Base-by-base conservation (phyloP, 1,140 invertebrate species). In the Bombus soroeensis region DNA sequence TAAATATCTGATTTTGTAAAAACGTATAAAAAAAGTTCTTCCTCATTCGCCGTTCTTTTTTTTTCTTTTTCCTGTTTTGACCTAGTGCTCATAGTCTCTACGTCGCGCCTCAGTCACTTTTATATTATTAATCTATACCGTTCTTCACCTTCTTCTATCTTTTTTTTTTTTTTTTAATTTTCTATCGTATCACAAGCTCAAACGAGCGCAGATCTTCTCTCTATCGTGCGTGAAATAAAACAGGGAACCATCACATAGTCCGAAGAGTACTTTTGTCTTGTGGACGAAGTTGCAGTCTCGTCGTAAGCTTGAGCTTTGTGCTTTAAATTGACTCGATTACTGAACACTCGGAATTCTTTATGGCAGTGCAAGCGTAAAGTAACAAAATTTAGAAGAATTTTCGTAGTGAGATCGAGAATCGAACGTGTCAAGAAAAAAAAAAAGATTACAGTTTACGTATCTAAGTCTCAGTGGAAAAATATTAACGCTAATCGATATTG, bases 81-180 rank as follows among this genome's bases (percentile, higher is more conserved):
- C 81, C 62, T 83, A 66, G 8, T 53, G 41, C 81, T 77, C 81
- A 76, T 68, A 76, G 72, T 37, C 32, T 64, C 32, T 75, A n/a
- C 34, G 72, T 39, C 72, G 28, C 34, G 62, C 59, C 81, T 83
- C 74, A 78, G 62, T 78, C 81, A 78, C 74, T 57, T 5, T 1
- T 59, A 15, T 37, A 28, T 39, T 32, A 28, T 34, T 34, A 53
- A 22, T 53, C n/a, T 74, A 57, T 34, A 22, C 37, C 22, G 12
- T 37, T 66, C 34, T 28, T 12, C 6, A 6, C 2, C 32, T n/a
- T 4, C 37, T n/a, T 47, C 10, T 15, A 1, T 41, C 12, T 6
- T 37, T 37, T 47, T 13, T 22, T n/a, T 18, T 43, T 68, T 32
- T 37, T 53, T 37, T 43, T 15, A 3, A 8, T 70, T 76, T 37